phyloP scores from a whole-genome alignment of 2,113 vertebrate species.

The Monopterus albus region DNA sequence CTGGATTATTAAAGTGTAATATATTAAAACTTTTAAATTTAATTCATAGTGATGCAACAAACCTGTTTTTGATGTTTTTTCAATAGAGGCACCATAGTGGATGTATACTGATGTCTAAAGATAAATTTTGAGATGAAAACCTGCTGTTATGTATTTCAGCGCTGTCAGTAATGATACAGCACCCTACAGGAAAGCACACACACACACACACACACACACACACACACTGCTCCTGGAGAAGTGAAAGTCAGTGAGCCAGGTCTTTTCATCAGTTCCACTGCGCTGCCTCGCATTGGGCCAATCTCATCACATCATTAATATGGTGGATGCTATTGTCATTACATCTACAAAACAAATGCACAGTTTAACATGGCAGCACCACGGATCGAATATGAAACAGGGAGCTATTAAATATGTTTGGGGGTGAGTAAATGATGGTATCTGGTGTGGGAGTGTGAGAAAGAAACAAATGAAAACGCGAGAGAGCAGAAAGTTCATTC shows the following conservation, averaged over 20 bases:
- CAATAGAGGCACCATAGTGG: constrained; percentile 8
- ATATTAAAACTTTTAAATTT: too few relatives aligned
- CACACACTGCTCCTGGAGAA: constrained; percentile 22
- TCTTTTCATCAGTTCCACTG: constrained; percentile 78
- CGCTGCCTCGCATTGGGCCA: constrained; percentile 60
- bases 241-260: constrained; percentile 65
- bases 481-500: constrained; percentile 13
- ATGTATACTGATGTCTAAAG: constrained; percentile 23
- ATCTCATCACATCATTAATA: constrained; percentile 69
- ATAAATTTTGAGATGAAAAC: constrained; percentile 54
- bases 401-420: constrained; percentile 34
- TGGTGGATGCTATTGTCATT: constrained; percentile 57
- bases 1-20: too few relatives aligned
- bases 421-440: constrained; percentile 18
- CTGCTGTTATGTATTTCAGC: constrained; percentile 52
- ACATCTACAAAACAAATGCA: constrained; percentile 67
- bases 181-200: constrained; percentile 49
- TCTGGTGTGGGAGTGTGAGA: constrained; percentile 9
- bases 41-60: constrained; percentile 31
- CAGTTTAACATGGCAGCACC: constrained; percentile 43
- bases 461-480: constrained; percentile 21
- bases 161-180: constrained; percentile 68
- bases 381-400: constrained; percentile 40
- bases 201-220: constrained; percentile 9
- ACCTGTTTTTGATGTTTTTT: neutral